Evolutionary conservation across 2,113 vertebrate genomes (phyloP), one percentile per base, ranked within the genome.

Genomic region (Pollachius pollachius): DNA sequence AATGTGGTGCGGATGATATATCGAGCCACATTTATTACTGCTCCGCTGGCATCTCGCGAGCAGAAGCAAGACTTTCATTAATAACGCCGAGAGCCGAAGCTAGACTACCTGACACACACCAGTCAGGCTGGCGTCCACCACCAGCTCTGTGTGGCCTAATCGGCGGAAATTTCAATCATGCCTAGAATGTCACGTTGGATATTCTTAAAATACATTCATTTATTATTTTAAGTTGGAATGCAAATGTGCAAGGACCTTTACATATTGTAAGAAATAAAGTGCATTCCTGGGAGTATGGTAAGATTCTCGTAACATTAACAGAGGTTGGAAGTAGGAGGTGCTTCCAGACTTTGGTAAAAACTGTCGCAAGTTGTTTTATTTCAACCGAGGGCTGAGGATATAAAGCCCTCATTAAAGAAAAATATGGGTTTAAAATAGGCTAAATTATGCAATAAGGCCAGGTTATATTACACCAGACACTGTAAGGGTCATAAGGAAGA

Each of bases 21-120:
- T 90, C 80, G 85, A 79, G 76, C 84, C 88, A 84, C 90, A 89
- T 92, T 90, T 92, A 90, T 91, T 90, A 91, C 87, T 79, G 86
- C 82, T 87, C 78, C 7, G 84, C 87, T 88, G 84, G 85, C 88
- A 91, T 88, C 89, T 90, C 84, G 89, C 87, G 84, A 84, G 79
- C 73, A 89, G 84, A 84, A 83, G 85, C 79, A 79, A 86, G 86
- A 68, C 85, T 69, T 79, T 77, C 85, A 90, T 89, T 91, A 89
- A 89, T 84, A 85, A 78, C 74, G 63, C n/a, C 1, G 27, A 41
- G 23, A 76, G 34, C 72, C 72, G 73, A 73, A 74, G 83, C 71
- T 68, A 75, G 83, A 87, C 12, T 48, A 74, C 77, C 76, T 75
- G 74, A 67, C 73, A 48, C 78, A 72, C 70, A 87, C 77, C 71